These are phyloP conservation scores for Mareca penelope DNA, from an alignment of 2,797 vertebrate genomes.

Conservation along the genomic window DNA sequence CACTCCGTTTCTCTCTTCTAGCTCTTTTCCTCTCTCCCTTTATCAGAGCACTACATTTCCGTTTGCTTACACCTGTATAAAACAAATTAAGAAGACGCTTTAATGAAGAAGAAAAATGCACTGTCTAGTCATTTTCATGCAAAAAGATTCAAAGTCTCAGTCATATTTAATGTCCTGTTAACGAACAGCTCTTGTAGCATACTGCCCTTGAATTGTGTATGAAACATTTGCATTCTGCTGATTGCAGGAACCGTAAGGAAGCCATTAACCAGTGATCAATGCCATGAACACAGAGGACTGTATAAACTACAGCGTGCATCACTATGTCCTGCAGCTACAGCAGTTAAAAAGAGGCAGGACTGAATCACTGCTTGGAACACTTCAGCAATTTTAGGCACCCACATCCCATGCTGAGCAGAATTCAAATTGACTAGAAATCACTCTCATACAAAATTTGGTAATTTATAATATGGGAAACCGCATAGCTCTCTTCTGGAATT, in stretches of 20 bases:
- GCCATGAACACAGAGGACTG: not conserved
- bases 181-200: not conserved
- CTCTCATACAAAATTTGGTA: not conserved
- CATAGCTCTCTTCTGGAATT: not conserved
- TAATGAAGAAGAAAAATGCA: not conserved
- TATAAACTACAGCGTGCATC: not conserved
- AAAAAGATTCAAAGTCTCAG: not conserved
- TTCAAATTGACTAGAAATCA: not conserved
- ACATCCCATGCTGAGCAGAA: fast-evolving
- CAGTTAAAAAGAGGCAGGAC: not conserved
- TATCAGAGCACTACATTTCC: not conserved
- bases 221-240: not conserved
- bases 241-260: not conserved
- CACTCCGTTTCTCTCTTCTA: not conserved
- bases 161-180: not conserved
- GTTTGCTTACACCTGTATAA: slow-evolving; percentile 13
- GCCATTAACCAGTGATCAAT: not conserved
- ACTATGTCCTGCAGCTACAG: not conserved
- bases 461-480: not conserved
- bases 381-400: not conserved
- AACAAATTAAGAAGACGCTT: not conserved
- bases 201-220: not conserved
- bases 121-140: not conserved
- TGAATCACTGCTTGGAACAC: not conserved
- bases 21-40: slow-evolving; percentile 10